Percentiles rank a stretch among this genome's conserved stretches.
Conservation (phyloP, 2,113 vertebrate genomes). For the Saguinus midas region DNA sequence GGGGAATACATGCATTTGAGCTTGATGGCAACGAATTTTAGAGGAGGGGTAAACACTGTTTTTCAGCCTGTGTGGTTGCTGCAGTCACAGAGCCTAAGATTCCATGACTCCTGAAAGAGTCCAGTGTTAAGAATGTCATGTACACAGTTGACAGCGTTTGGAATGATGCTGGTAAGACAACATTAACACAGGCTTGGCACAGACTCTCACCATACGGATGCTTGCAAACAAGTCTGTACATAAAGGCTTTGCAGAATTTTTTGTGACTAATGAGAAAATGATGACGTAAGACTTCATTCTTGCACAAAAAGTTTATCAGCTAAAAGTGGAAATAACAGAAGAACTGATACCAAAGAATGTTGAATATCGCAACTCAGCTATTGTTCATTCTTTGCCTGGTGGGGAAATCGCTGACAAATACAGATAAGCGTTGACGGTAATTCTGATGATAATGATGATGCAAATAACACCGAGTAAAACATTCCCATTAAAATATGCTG, state of each 20-base stretch:
- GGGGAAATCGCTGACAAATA: background rate
- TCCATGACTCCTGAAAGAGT: background rate
- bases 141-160: background rate
- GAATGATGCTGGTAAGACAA: too few species aligned
- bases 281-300: background rate
- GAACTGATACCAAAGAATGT: background rate
- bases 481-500: background rate
- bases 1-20: background rate
- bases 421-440: background rate
- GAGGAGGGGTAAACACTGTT: background rate
- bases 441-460: rapidly evolving
- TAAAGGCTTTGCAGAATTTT: background rate
- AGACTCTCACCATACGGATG: background rate
- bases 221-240: background rate
- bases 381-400: background rate
- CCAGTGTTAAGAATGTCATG: background rate
- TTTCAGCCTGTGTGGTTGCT: background rate
- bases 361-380: background rate
- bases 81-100: background rate
- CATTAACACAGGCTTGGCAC: too few species aligned
- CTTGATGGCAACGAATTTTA: background rate
- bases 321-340: background rate
- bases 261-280: background rate
- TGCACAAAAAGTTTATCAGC: background rate
- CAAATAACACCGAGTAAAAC: background rate